Evolutionary conservation across 2,888 invertebrate species (phyloP), one percentile per base, ranked within the genome.

Genomic region (Allygus modestus): DNA sequence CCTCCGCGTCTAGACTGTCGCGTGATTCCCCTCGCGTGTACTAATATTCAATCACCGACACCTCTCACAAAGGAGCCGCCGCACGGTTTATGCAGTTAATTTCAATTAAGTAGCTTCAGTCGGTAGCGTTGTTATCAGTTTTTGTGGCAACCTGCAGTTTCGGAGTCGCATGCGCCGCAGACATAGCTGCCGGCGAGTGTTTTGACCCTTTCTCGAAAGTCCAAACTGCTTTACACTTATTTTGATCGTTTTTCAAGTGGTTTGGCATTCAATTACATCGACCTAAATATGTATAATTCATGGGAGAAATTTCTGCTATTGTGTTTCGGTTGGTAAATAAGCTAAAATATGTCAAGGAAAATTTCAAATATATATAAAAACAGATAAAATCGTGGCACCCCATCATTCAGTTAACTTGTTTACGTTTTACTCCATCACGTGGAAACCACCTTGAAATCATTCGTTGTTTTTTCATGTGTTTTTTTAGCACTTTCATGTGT

Each of bases 11-110:
- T 77, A 77, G 77, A 77, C 77, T 71, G 77, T 46, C 51, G 77
- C 77, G 77, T 77, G 77, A 77, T 7, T 1, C n/a, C 46, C 7
- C 17, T 77, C 28, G 77, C 77, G 77, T 77, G 77, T 28, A 37
- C 41, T 77, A 77, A 77, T 77, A 77, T 77, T 77, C 46, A 77
- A 77, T 77, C 26, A 20, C 77, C 51, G 28, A 77, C 77, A 77
- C 77, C 77, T 77, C 77, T 51, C 77, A 37, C 51, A 51, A 77
- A 77, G 51, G 28, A 28, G 51, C 43, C 77, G 51, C 28, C 28
- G 26, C 43, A 51, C 51, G 26, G 12, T 73, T 28, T 37, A 46
- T 77, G 77, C 43, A 77, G 46, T 43, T 77, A 77, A 77, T 77
- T 77, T 77, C 77, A 77, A 77, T 77, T 51, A 77, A 46, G 51